Evolutionary conservation across 2,113 vertebrate genomes (phyloP).

Genomic region (Marcusenius ussheri): DNA sequence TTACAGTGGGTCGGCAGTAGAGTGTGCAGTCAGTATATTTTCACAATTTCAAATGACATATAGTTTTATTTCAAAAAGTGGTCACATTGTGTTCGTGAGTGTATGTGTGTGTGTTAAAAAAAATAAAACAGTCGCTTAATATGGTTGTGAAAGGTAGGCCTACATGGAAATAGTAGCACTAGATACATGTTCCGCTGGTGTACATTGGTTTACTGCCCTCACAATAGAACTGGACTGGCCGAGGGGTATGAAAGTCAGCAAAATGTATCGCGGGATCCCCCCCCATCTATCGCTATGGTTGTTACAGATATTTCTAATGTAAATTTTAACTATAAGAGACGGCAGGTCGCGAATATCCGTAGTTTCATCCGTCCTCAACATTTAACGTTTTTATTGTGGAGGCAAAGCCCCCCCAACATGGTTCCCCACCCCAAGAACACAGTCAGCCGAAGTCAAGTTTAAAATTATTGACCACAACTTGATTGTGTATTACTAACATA

Average conservation of each 20-base stretch:
- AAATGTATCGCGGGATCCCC: neutral
- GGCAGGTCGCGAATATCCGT: neutral
- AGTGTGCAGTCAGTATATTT: neutral
- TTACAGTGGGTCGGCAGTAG: neutral
- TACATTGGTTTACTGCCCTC: neutral
- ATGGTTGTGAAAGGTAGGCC: neutral
- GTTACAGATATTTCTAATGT: neutral
- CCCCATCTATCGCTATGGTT: neutral
- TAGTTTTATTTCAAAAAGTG: neutral
- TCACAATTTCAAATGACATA: neutral
- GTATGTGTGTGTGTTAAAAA: neutral
- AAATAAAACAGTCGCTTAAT: neutral
- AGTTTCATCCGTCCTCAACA: neutral
- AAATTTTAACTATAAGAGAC: neutral
- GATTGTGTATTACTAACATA: neutral
- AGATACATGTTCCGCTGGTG: neutral
- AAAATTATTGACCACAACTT: neutral
- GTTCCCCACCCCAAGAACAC: neutral
- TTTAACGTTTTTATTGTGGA: neutral
- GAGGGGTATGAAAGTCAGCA: neutral
- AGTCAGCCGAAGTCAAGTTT: neutral
- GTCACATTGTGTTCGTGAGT: neutral
- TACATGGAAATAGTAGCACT: neutral
- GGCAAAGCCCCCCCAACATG: neutral
- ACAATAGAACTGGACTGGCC: neutral